Base-by-base conservation (phyloP, 2,797 vertebrate genomes). In the Falco naumanni region DNA sequence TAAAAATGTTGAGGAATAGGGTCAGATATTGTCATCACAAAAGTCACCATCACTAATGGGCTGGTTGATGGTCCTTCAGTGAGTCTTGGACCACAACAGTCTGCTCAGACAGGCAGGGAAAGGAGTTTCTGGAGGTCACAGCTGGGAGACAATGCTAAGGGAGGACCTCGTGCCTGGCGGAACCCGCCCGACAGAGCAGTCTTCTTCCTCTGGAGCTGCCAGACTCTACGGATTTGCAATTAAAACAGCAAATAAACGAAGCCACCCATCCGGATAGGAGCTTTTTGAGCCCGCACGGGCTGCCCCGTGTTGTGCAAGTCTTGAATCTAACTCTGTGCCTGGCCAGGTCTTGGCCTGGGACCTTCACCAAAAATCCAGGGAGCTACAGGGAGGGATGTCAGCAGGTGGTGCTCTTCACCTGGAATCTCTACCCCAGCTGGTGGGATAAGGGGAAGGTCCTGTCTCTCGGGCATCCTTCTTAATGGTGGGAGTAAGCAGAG, bases 401-500 rank as follows among this genome's bases (percentile, higher is more conserved):
- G 89, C 81, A 94, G 89, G 50, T 90, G 92, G 84, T 93, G 91
- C 80, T 90, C 89, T 93, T 91, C 82, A 76, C 75, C 65, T 72
- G 74, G 20, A 39, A 74, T 61, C 89, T 6, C 18, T 29, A 45
- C 48, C 82, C 78, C 78, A 3, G 10, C 10, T 2, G 15, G 18
- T 41, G 60, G 69, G 59, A 34, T 25, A 1, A 10, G 45, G 43
- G 50, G 50, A 84, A 48, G 29, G 8, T 81, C 65, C 50, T 33
- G 1, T n/a, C 1, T 0, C 68, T 47, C 2, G 0, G 33, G 28
- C 56, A 15, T 54, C 63, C 70, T 87, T 59, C 81, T 45, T 24
- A 48, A 37, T 37, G 47, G 33, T 5, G 54, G 68, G 63, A 25
- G 41, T 43, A 47, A 81, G 24, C 29, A 6, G 56, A 63, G 64